Percentiles rank a stretch among this genome's conserved stretches.
Conservation (phyloP, 2,797 vertebrate genomes). For the Threskiornis aethiopicus region DNA sequence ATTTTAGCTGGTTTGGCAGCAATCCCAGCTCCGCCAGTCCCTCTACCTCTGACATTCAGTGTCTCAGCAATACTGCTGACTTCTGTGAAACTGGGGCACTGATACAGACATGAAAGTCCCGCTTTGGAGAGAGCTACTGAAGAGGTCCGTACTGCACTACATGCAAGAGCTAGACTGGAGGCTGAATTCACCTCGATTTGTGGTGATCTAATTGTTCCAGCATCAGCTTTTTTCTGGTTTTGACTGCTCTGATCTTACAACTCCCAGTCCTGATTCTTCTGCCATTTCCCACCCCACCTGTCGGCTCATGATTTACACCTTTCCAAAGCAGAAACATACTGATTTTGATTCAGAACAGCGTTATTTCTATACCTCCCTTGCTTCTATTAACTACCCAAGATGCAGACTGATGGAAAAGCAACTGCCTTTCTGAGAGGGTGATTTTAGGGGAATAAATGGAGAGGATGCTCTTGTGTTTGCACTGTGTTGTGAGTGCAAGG, state of each 20-base stretch:
- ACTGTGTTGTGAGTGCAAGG: not conserved
- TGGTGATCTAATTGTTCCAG: not conserved
- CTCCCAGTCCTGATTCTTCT: not conserved
- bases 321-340: not conserved
- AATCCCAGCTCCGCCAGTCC: not conserved
- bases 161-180: not conserved
- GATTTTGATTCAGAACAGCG: not conserved
- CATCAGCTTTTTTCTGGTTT: not conserved
- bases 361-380: not conserved
- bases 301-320: not conserved
- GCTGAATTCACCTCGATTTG: not conserved
- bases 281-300: not conserved
- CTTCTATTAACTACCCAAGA: not conserved
- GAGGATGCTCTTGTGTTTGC: not conserved
- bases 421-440: not conserved
- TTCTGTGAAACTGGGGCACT: not conserved
- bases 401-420: not conserved
- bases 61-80: slow-evolving; percentile 17
- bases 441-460: not conserved
- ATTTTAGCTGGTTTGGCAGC: not conserved
- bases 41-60: slow-evolving; percentile 16
- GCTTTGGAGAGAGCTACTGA: not conserved
- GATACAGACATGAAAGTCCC: not conserved
- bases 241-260: not conserved
- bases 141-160: not conserved